These are phyloP conservation scores for Mimas tiliae DNA, from an alignment of 2,888 invertebrate genomes.

Conservation along the genomic window DNA sequence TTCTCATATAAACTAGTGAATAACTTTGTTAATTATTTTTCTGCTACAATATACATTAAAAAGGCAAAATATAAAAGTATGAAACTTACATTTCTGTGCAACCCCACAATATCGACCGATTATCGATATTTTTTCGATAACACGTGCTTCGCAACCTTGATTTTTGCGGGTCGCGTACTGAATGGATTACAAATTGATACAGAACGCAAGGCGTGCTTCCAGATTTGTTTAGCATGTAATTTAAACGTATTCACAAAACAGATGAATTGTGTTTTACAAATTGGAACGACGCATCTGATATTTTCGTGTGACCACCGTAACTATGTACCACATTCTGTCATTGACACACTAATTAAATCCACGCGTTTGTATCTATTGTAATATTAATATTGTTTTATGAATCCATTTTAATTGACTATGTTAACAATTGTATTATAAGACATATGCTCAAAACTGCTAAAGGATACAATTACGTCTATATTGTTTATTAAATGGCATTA, in stretches of 20 bases:
- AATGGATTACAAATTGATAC: slow-evolving; percentile 76
- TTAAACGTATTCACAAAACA: slow-evolving; percentile 64
- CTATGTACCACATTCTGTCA: background rate
- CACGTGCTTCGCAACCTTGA: slow-evolving; percentile 43
- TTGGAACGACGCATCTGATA: slow-evolving; percentile 10
- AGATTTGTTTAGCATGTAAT: slow-evolving; percentile 72
- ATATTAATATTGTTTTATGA: background rate
- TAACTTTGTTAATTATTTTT: too few relatives aligned
- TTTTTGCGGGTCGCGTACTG: slow-evolving; percentile 60
- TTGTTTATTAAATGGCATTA: too few relatives aligned
- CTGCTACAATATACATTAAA: too few relatives aligned
- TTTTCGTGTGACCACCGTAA: slow-evolving; percentile 8
- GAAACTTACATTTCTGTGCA: too few relatives aligned
- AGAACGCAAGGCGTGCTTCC: slow-evolving; percentile 65
- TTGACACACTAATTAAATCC: background rate
- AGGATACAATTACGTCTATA: too few relatives aligned
- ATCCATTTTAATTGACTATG: too few relatives aligned
- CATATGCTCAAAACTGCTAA: too few relatives aligned
- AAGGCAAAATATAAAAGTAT: too few relatives aligned
- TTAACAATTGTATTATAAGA: too few relatives aligned
- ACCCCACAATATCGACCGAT: slow-evolving; percentile 2
- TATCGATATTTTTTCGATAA: slow-evolving; percentile 35
- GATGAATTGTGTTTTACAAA: slow-evolving; percentile 28
- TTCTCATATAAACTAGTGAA: too few relatives aligned
- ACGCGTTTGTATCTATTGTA: background rate